phyloP scores from a whole-genome alignment of 2,888 invertebrate species.

The Nephrotoma guestfalica region DNA sequence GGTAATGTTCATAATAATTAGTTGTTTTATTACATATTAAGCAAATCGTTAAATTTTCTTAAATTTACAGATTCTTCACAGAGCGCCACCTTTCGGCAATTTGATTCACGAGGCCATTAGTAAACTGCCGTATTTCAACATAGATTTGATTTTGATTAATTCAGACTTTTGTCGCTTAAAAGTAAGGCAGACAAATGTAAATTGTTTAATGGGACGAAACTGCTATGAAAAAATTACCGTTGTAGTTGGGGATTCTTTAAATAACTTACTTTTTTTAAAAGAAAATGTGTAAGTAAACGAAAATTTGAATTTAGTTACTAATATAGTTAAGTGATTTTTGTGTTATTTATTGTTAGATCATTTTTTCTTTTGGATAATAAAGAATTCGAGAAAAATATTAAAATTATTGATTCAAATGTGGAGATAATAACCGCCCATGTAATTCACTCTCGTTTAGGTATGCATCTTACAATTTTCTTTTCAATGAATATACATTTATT shows the following conservation, averaged over 20 bases:
- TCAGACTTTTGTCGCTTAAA: constrained; percentile 25
- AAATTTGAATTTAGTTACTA: background rate
- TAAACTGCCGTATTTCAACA: constrained; percentile 46
- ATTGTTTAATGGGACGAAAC: constrained; percentile 15
- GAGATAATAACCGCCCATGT: constrained; percentile 39
- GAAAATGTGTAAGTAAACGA: constrained; percentile 37
- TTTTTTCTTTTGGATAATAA: constrained; percentile 29
- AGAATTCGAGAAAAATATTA: constrained; percentile 31
- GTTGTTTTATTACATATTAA: too few relatives aligned
- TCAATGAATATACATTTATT: background rate
- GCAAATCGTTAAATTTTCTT: background rate
- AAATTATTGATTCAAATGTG: constrained; percentile 29
- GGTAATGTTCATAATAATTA: constrained; percentile 25
- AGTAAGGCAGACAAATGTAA: constrained; percentile 33
- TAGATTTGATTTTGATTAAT: constrained; percentile 30
- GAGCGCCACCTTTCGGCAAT: constrained; percentile 59
- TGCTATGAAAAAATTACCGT: constrained; percentile 21
- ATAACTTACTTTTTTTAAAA: constrained; percentile 41
- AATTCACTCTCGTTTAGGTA: constrained; percentile 36
- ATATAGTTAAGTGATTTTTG: background rate
- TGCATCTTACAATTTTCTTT: constrained; percentile 24
- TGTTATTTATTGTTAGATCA: background rate
- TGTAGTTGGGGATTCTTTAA: constrained; percentile 49
- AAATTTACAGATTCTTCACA: constrained; percentile 46
- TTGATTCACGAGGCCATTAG: constrained; percentile 44